Evolutionary conservation across 2,113 vertebrate species (phyloP).

Genomic region (Ammodytes dubius): DNA sequence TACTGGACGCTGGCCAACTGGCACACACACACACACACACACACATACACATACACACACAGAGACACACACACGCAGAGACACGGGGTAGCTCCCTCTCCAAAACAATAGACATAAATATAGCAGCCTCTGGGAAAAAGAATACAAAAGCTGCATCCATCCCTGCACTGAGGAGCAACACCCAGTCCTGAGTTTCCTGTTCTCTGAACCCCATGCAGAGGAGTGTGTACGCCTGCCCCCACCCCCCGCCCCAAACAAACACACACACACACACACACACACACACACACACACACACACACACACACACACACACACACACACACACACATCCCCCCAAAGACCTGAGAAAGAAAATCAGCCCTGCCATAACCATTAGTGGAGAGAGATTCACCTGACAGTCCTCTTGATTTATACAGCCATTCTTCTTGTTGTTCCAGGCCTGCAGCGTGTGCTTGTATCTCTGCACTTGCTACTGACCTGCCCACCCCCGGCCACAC

Average conservation of each 20-base stretch:
- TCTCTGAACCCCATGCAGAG: slow-evolving; percentile 72
- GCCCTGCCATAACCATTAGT: not conserved
- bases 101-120: slow-evolving; percentile 94
- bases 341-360: not conserved
- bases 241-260: not conserved
- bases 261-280: too few relatives aligned
- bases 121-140: slow-evolving; percentile 95
- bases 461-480: not conserved
- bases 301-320: too few relatives aligned
- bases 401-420: not conserved
- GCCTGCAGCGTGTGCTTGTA: not conserved
- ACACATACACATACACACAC: slow-evolving; percentile 27
- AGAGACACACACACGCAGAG: slow-evolving; percentile 15
- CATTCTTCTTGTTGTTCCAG: slow-evolving; percentile 1
- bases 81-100: slow-evolving; percentile 55
- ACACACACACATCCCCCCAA: too few relatives aligned
- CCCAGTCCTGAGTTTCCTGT: slow-evolving; percentile 86
- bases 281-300: too few relatives aligned
- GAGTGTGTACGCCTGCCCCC: slow-evolving; percentile 17
- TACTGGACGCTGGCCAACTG: slow-evolving; percentile 86
- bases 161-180: slow-evolving; percentile 76
- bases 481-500: not conserved
- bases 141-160: slow-evolving; percentile 84
- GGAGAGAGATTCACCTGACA: not conserved
- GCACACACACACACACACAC: slow-evolving; percentile 60